Evolutionary conservation across 2,113 vertebrate species (phyloP), one percentile per base, ranked within the genome.

Genomic region (Dromiciops gliroides): DNA sequence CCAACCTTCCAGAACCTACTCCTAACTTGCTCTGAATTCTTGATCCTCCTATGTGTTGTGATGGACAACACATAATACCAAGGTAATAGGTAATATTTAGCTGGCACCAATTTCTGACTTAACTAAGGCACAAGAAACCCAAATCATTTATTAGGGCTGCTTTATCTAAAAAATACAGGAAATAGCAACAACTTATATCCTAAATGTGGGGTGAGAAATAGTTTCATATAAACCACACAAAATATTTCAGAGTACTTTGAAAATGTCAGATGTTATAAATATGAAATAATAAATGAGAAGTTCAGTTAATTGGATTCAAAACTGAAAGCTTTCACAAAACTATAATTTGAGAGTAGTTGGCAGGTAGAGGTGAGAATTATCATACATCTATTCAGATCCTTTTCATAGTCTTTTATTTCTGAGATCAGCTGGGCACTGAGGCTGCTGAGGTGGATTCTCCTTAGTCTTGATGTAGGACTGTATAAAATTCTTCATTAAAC

Each of bases 241-340:
- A 83, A 12, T 93, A 96, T 93, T 92, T 94, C 92, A 94, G 94
- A 96, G 90, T 53, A 9, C 51, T 44, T 94, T 60, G 93, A 25
- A 49, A 67, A 93, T 93, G 95, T 92, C 89, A 91, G 47, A 50
- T 50, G 90, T 91, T 96, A 89, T 95, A 94, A 95, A 95, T 89
- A 92, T 3, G 48, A 92, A n/a, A 51, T 91, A 52, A 83, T 47
- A 51, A 51, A 89, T 8, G 47, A 95, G 95, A 50, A 75, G 89
- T 11, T 23, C 28, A 50, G 93, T 31, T 94, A 93, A 95, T 93
- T 94, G 67, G 48, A 89, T 67, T 56, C 51, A 31, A 52, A 83
- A 91, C 92, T 67, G 47, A 56, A 89, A 93, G 90, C 89, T 37
- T 49, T 49, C 60, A 94, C 94, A 11, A 90, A 95, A 94, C 89